Evolutionary conservation across 2,888 invertebrate genomes (phyloP).

Genomic region (Hirudinaria manillensis): DNA sequence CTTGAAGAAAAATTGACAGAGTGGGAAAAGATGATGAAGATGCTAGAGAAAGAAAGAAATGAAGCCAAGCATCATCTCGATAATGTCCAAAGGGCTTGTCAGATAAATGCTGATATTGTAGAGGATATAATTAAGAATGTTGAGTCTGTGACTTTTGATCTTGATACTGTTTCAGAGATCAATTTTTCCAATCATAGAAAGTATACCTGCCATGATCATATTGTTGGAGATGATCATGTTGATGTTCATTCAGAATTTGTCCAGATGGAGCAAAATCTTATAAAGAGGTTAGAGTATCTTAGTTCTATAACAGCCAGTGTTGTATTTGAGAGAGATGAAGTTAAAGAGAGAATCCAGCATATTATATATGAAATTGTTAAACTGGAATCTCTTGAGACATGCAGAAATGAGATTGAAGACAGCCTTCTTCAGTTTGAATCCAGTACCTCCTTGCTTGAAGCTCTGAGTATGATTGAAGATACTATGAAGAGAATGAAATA

Average conservation of each 20-base stretch:
- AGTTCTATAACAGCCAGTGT: constrained; percentile 36
- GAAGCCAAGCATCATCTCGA: constrained; percentile 31
- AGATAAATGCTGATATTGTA: constrained; percentile 27
- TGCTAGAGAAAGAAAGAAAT: constrained; percentile 40
- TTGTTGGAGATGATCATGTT: background rate
- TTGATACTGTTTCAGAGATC: constrained; percentile 45
- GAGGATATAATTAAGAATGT: constrained; percentile 36
- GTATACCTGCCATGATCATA: background rate
- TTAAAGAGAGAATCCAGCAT: constrained; percentile 33
- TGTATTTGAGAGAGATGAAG: constrained; percentile 37
- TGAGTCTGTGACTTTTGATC: constrained; percentile 47
- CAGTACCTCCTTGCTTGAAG: background rate
- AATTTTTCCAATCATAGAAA: constrained; percentile 15
- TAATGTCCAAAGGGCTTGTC: constrained; percentile 27
- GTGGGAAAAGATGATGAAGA: constrained; percentile 48
- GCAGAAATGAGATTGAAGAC: constrained; percentile 15
- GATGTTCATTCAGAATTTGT: background rate
- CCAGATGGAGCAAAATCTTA: constrained; percentile 6
- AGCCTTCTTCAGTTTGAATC: background rate
- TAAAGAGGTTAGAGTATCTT: constrained; percentile 29
- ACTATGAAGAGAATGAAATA: background rate
- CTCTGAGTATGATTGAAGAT: background rate
- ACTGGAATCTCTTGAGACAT: constrained; percentile 14
- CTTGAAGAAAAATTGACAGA: constrained; percentile 41
- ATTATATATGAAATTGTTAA: constrained; percentile 22